phyloP scores from a whole-genome alignment of 2,113 vertebrate genomes.

The Hipposideros armiger region DNA sequence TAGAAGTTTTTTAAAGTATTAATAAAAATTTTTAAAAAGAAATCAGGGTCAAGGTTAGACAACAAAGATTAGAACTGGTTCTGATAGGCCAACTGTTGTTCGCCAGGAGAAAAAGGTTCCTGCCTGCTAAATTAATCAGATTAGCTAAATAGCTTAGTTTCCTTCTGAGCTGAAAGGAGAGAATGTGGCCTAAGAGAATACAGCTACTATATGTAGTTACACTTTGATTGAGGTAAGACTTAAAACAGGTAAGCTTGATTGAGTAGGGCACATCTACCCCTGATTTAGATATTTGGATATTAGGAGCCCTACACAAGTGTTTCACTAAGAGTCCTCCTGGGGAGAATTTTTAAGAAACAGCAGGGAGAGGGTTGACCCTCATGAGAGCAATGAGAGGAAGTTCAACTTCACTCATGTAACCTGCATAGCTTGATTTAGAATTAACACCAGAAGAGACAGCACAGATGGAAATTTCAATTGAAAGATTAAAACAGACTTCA shows the following conservation, averaged over 20 bases:
- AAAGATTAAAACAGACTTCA: constrained; percentile 60
- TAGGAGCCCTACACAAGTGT: neutral
- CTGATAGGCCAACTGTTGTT: neutral
- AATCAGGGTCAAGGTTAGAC: constrained; percentile 29
- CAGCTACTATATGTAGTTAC: neutral
- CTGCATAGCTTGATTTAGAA: neutral
- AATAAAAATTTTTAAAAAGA: constrained; percentile 36
- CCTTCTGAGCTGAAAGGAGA: constrained; percentile 46
- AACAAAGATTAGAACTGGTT: constrained; percentile 37
- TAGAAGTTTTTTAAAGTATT: constrained; percentile 29
- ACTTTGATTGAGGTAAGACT: neutral
- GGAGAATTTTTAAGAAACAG: neutral
- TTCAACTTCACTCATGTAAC: neutral
- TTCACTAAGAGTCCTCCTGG: neutral
- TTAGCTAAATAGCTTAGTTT: constrained; percentile 30
- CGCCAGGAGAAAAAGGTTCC: neutral
- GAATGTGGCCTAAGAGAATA: neutral
- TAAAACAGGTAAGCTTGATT: neutral
- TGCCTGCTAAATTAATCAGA: constrained; percentile 42
- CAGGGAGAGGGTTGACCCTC: neutral
- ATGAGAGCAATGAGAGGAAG: neutral
- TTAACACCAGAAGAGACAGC: neutral
- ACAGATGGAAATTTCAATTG: constrained; percentile 42
- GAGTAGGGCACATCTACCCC: neutral
- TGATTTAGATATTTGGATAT: neutral